Percentiles rank a stretch among this genome's conserved stretches.
Conservation (phyloP, 2,888 invertebrate genomes). For the Nomada fabriciana region DNA sequence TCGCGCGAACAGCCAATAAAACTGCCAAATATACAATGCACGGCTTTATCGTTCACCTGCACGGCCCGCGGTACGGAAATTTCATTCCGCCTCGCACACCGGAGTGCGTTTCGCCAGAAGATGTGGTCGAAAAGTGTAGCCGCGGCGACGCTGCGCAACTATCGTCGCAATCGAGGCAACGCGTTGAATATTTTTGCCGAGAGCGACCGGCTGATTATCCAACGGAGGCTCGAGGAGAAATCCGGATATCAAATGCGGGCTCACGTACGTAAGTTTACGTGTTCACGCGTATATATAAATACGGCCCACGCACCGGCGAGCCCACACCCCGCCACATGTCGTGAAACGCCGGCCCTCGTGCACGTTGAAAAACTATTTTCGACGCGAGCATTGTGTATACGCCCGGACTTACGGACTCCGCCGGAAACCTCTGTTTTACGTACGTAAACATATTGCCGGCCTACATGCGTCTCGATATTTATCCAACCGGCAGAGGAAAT, state of each 20-base stretch:
- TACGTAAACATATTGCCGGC: slow-evolving; percentile 52
- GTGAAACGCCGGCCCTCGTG: slow-evolving; percentile 45
- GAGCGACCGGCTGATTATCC: slow-evolving; percentile 41
- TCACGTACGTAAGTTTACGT: slow-evolving; percentile 46
- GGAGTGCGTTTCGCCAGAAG: not conserved
- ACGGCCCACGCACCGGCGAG: slow-evolving; percentile 31
- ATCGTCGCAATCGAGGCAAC: slow-evolving; percentile 5
- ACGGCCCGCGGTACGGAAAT: slow-evolving; percentile 43
- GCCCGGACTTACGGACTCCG: slow-evolving; percentile 21
- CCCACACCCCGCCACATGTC: slow-evolving; percentile 52
- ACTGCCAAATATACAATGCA: too few species aligned
- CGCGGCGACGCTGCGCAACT: too few species aligned
- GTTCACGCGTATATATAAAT: slow-evolving; percentile 45
- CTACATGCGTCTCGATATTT: slow-evolving; percentile 48
- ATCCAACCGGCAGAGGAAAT: slow-evolving; percentile 40
- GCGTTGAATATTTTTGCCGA: slow-evolving; percentile 34
- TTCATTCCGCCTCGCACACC: slow-evolving; percentile 40
- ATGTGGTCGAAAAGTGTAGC: too few species aligned
- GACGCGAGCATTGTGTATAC: slow-evolving; percentile 54
- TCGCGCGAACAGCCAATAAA: too few species aligned
- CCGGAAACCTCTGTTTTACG: slow-evolving; percentile 63
- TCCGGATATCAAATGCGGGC: slow-evolving; percentile 56
- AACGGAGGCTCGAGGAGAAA: slow-evolving; percentile 35
- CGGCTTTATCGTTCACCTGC: not conserved
- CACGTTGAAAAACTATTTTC: slow-evolving; percentile 74